Percentiles rank a stretch among this genome's conserved stretches.
phyloP scores from a whole-genome alignment of 2,113 vertebrate species.

The Colinus virginianus region DNA sequence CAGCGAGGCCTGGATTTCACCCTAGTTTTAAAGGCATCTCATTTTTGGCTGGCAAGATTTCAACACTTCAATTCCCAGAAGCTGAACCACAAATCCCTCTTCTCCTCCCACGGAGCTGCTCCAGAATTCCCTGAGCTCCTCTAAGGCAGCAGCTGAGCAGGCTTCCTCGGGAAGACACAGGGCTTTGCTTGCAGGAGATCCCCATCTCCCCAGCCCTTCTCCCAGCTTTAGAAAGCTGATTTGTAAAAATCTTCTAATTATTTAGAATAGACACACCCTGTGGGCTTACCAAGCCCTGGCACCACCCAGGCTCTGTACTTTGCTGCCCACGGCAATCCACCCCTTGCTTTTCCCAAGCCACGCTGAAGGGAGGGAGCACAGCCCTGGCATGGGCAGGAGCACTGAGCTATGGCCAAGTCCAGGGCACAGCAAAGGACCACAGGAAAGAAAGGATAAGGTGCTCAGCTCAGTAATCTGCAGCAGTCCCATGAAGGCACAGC shows the following conservation, averaged over 20 bases:
- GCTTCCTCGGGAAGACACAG: background rate
- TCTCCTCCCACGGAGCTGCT: slow-evolving; percentile 38
- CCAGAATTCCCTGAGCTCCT: background rate
- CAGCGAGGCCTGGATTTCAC: background rate
- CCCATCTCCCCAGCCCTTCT: background rate
- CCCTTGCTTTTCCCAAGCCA: background rate
- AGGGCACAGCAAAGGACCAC: background rate
- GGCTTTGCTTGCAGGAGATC: background rate
- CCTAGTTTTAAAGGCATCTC: background rate
- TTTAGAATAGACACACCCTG: background rate
- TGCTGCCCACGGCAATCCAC: background rate
- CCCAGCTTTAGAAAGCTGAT: background rate
- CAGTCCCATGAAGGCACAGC: background rate
- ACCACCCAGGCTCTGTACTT: background rate
- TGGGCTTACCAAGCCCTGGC: background rate
- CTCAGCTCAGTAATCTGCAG: background rate
- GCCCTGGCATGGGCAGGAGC: background rate
- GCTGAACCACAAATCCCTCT: slow-evolving; percentile 55
- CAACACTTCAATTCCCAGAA: slow-evolving; percentile 59
- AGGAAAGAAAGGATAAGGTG: accelerated
- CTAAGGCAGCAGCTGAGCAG: background rate
- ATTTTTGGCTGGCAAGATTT: slow-evolving; percentile 37
- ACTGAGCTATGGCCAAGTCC: accelerated
- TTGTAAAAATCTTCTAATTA: background rate
- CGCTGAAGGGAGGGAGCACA: background rate